A percentile compares a stretch with the other conserved stretches of the same genome.
Conservation (phyloP, 2,113 vertebrate species). For the Lagopus leucura region DNA sequence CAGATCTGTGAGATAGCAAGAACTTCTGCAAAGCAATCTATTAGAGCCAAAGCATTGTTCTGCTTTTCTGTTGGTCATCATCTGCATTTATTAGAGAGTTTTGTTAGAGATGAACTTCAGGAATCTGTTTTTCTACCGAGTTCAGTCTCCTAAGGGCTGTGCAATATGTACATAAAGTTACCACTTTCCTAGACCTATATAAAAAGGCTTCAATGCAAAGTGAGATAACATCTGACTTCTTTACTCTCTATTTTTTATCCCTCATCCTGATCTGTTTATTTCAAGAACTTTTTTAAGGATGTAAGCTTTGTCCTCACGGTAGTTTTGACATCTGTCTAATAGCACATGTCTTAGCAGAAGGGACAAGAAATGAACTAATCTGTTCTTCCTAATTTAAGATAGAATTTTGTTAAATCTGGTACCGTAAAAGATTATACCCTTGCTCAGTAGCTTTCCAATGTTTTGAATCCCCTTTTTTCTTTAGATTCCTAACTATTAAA, state of each 20-base stretch:
- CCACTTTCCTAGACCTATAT: neutral
- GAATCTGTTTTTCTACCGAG: neutral
- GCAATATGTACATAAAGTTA: neutral
- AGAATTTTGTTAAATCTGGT: neutral
- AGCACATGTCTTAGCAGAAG: neutral
- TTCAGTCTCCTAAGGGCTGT: neutral
- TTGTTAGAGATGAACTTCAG: neutral
- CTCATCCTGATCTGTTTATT: neutral
- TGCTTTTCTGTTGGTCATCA: neutral
- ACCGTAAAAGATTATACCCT: neutral
- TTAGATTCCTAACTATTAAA: neutral
- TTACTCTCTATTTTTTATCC: fast-evolving
- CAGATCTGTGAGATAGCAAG: neutral
- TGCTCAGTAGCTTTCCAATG: neutral
- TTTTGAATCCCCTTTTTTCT: neutral
- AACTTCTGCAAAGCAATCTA: neutral
- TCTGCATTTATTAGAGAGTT: neutral
- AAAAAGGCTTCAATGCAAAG: neutral
- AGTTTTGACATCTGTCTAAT: neutral
- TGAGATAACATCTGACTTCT: neutral
- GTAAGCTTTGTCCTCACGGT: neutral
- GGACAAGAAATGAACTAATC: neutral
- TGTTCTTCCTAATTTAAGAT: neutral
- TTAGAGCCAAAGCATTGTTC: neutral
- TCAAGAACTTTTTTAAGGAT: neutral